Base-by-base conservation (phyloP, 1,140 invertebrate species). In the Pantala flavescens region DNA sequence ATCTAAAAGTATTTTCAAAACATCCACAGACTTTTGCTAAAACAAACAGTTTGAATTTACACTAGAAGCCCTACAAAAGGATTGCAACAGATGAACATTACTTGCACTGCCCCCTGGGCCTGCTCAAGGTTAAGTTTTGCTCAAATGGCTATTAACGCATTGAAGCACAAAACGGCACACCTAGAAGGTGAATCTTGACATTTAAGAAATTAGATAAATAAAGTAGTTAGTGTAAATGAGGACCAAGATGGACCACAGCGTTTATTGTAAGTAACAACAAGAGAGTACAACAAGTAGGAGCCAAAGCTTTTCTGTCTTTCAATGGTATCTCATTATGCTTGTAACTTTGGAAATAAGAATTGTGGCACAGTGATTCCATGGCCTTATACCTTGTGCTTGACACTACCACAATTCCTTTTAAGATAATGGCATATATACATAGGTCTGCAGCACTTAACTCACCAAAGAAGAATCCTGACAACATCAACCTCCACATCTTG, bases 241-340 rank as follows among this genome's bases (percentile, higher is more conserved):
- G 49, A 63, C 49, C 49, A 63, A 63, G 49, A 63, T 63, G 49
- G 49, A 63, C 49, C 49, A 63, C 49, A 63, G 49, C 49, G n/a
- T 63, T 63, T 63, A 63, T 63, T 63, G 49, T 63, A 63, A 63
- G 49, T 63, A 63, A 63, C 49, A 63, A 63, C 49, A 63, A 63
- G 49, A 36, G 28, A 63, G 49, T 63, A 63, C 49, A 63, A 63
- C 49, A 63, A 63, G 49, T 63, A 63, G 49, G 49, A 63, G 49
- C 49, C 49, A 63, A 63, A 63, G 49, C 49, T 63, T 63, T 63
- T 36, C 28, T 63, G 49, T 63, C 49, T 63, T 63, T 63, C 49
- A 63, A 63, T 63, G 49, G 49, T 63, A 63, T 63, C n/a, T 63
- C n/a, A 16, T 7, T 19, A 19, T 16, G 49, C 16, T 21, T 63